Conservation (phyloP, 2,888 invertebrate genomes). For the Aleiodes leptofemur region DNA sequence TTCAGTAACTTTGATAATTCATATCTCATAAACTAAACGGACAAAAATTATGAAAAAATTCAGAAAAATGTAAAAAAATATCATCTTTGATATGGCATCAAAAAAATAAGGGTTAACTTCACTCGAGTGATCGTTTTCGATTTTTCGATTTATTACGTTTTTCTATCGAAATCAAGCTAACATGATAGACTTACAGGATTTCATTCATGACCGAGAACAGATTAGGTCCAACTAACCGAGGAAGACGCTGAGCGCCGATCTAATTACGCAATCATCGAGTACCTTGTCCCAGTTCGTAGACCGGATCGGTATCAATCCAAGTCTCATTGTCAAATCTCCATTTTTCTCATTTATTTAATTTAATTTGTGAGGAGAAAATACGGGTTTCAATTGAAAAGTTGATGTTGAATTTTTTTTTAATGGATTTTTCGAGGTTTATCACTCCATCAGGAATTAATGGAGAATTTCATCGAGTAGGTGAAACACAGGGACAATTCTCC, state of each 20-base stretch:
- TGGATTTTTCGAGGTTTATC: too few relatives aligned
- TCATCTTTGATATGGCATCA: too few relatives aligned
- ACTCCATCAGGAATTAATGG: too few relatives aligned
- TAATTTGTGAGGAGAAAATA: neutral
- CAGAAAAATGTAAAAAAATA: too few relatives aligned
- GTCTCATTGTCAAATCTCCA: slow-evolving; percentile 33
- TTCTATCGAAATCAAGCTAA: neutral
- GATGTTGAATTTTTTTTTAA: too few relatives aligned
- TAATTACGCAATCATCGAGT: slow-evolving; percentile 54
- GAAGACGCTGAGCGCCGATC: slow-evolving; percentile 57
- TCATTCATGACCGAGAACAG: slow-evolving; percentile 10
- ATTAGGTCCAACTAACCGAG: slow-evolving; percentile 43
- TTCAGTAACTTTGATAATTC: too few relatives aligned
- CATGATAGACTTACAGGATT: neutral
- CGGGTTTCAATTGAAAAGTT: too few relatives aligned
- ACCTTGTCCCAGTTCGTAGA: slow-evolving; percentile 60
- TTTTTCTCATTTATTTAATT: neutral
- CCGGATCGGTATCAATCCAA: slow-evolving; percentile 48
- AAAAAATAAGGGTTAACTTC: too few relatives aligned
- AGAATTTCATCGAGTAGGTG: neutral
- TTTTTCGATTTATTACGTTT: neutral
- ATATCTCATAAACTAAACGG: too few relatives aligned
- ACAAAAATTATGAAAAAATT: too few relatives aligned
- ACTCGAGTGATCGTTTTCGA: too few relatives aligned
- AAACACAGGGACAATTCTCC: slow-evolving; percentile 12